Evolutionary conservation across 2,797 vertebrate species (phyloP), one percentile per base, ranked within the genome.

Genomic region (Alcedo atthis): DNA sequence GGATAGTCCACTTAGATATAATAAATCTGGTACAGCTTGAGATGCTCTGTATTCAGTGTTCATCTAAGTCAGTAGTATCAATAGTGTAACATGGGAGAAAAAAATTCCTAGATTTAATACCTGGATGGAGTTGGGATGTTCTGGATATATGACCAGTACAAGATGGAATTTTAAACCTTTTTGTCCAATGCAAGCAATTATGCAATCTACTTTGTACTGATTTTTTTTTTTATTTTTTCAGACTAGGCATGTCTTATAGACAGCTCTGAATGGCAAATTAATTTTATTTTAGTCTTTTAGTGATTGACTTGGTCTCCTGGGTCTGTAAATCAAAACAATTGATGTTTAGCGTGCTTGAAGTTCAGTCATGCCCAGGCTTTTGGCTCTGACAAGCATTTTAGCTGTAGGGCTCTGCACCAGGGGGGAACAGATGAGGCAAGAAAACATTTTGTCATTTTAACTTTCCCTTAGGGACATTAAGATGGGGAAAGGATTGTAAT

Each of bases 261-360:
- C 46, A 53, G n/a, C 28, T 92, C n/a, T 70, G 87, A 90, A 85
- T 85, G 43, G 49, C 43, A 87, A 93, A 92, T 95, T 84, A 93
- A 89, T 84, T 95, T 91, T 81, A 76, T 71, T 83, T 45, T 68
- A 81, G 74, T 83, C 71, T 76, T 92, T 63, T 68, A 40, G 40
- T 81, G 74, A 79, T 86, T 86, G 80, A 81, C 64, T 75, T 82
- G 42, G 63, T 83, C 82, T 82, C n/a, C 77, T 76, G 80, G 57
- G 81, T 59, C 69, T 89, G 0, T 91, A 86, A 93, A 91, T 96
- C 63, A 93, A 94, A 94, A 66, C 69, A 91, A 49, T 75, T 93
- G 82, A 92, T 94, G 67, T 67, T 69, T 49, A 37, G 88, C 71
- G 70, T 91, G 62, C 93, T 79, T 68, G 15, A 75, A 88, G 82